These are phyloP conservation scores for Sminthurides aquaticus DNA, from an alignment of 2,888 invertebrate genomes.

Conservation along the genomic window DNA sequence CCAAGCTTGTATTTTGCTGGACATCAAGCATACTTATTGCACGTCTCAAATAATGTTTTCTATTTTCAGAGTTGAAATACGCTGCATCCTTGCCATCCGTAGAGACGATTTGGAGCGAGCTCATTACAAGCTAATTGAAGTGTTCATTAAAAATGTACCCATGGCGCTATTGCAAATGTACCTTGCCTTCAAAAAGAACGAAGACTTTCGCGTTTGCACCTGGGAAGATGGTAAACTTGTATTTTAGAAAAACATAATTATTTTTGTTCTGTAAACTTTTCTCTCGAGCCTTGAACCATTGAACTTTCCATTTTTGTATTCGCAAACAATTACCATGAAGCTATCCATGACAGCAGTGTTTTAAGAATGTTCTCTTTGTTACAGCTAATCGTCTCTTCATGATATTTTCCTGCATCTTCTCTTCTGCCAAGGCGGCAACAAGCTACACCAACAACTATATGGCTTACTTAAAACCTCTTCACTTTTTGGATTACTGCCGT, in stretches of 20 bases:
- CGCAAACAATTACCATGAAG: no score
- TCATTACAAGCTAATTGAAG: slow-evolving; percentile 19
- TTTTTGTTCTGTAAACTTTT: no score
- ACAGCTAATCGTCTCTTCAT: slow-evolving; percentile 20
- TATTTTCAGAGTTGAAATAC: slow-evolving; percentile 14
- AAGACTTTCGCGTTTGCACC: slow-evolving; percentile 15
- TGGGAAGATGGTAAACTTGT: slow-evolving; percentile 19
- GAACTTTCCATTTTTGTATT: no score
- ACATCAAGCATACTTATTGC: no score
- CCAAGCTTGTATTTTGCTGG: no score
- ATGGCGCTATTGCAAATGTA: slow-evolving; percentile 22
- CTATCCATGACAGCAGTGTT: no score
- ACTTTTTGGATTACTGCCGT: slow-evolving; percentile 20
- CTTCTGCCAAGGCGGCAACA: slow-evolving; percentile 17
- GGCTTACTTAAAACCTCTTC: slow-evolving; percentile 17
- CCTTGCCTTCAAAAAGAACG: slow-evolving; percentile 18
- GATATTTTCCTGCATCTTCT: slow-evolving; percentile 22
- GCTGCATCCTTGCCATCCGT: slow-evolving; percentile 9
- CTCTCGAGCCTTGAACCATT: no score
- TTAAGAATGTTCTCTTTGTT: no score
- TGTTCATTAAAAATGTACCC: slow-evolving; percentile 19
- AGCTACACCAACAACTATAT: slow-evolving; percentile 18
- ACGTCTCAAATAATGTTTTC: neutral
- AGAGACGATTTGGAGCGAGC: slow-evolving; percentile 12
- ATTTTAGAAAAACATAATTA: neutral